Evolutionary conservation across 2,113 vertebrate genomes (phyloP).

Genomic region (Rhinoderma darwinii): DNA sequence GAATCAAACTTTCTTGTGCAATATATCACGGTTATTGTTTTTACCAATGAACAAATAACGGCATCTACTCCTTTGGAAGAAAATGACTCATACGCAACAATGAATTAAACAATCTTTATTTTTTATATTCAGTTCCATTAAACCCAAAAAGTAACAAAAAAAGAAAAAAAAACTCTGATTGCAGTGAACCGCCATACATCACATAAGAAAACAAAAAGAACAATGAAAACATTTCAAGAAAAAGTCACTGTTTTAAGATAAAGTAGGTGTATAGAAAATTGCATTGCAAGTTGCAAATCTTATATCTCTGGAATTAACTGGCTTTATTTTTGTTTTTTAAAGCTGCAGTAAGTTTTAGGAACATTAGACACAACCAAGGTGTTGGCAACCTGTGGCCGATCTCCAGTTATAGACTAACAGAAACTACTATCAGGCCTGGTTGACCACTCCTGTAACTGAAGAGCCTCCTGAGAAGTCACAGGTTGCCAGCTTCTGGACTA

Average conservation of each 20-base stretch:
- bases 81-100: not conserved
- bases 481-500: slow-evolving; percentile 7
- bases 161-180: slow-evolving; percentile 77
- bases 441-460: not conserved
- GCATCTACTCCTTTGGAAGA: not conserved
- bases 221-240: slow-evolving; percentile 63
- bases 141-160: slow-evolving; percentile 81
- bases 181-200: slow-evolving; percentile 70
- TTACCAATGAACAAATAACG: too few relatives aligned
- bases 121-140: slow-evolving; percentile 79
- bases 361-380: slow-evolving; percentile 57
- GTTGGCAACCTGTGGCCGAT: not conserved
- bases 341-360: slow-evolving; percentile 63
- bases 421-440: not conserved
- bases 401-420: not conserved
- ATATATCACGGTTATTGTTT: too few relatives aligned
- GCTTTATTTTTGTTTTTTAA: slow-evolving; percentile 57
- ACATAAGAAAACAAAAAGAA: slow-evolving; percentile 65
- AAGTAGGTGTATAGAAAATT: slow-evolving; percentile 80
- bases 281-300: slow-evolving; percentile 85
- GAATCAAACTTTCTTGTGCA: too few relatives aligned
- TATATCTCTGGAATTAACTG: slow-evolving; percentile 68
- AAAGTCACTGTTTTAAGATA: slow-evolving; percentile 71
- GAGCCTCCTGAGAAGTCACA: not conserved
- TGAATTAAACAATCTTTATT: slow-evolving; percentile 60